phyloP scores from a whole-genome alignment of 2,888 invertebrate genomes.

The Byasa hedistus region DNA sequence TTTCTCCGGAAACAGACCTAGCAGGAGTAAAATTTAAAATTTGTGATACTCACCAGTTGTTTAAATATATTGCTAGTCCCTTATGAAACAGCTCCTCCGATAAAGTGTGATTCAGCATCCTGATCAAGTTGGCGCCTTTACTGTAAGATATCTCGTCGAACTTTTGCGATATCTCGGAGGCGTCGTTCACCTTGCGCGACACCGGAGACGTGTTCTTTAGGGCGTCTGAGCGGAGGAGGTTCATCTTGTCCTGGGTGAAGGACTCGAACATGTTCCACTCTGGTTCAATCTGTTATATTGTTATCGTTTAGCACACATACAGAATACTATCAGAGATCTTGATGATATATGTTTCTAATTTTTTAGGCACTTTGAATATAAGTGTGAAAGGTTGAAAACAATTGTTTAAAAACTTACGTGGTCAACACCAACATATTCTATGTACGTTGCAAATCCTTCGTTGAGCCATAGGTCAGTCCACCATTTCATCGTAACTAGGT shows the following conservation, averaged over 20 bases:
- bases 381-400: no score
- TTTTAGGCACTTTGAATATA: no score
- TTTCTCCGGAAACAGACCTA: no score
- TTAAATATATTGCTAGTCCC: slow-evolving; percentile 76
- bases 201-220: slow-evolving; percentile 79
- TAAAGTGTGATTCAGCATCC: slow-evolving; percentile 81
- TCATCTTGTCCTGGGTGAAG: slow-evolving; percentile 77
- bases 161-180: slow-evolving; percentile 79
- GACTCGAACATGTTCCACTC: slow-evolving; percentile 78
- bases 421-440: slow-evolving; percentile 77
- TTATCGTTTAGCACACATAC: no score
- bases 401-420: slow-evolving; percentile 57
- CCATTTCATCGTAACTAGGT: slow-evolving; percentile 84
- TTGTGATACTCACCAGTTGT: slow-evolving; percentile 64
- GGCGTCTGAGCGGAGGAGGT: slow-evolving; percentile 75
- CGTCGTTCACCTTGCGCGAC: slow-evolving; percentile 71
- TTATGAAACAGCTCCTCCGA: slow-evolving; percentile 73
- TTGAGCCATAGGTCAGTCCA: slow-evolving; percentile 87
- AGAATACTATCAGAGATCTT: no score
- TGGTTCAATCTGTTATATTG: slow-evolving; percentile 71
- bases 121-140: slow-evolving; percentile 79
- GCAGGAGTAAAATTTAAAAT: no score
- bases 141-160: slow-evolving; percentile 80
- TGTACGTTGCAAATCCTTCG: slow-evolving; percentile 86
- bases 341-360: no score